phyloP scores from a whole-genome alignment of 2,888 invertebrate species.

The Slavum lentiscoides region DNA sequence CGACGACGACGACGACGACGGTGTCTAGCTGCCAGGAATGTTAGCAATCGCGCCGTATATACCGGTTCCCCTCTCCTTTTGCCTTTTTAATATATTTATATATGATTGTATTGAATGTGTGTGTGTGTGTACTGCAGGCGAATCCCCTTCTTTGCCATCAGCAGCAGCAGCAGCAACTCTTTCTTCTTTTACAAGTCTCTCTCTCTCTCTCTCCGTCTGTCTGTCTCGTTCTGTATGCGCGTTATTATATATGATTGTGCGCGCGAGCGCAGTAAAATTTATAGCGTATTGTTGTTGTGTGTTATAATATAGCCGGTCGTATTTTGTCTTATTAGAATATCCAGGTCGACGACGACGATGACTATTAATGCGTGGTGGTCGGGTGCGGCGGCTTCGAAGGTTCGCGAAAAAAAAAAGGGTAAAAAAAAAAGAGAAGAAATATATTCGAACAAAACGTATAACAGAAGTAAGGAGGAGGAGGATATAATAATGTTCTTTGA shows the following conservation, averaged over 20 bases:
- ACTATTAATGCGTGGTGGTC: conserved; percentile 22
- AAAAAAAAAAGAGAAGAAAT: not conserved
- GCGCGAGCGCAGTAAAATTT: conserved; percentile 39
- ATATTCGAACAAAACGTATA: conserved; percentile 8
- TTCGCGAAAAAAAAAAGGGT: conserved; percentile 33
- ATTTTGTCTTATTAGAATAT: conserved; percentile 52
- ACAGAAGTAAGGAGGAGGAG: no score
- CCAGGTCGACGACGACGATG: conserved; percentile 34
- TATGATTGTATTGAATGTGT: not conserved
- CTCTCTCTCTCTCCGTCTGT: conserved; percentile 45
- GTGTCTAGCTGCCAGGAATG: conserved; percentile 49
- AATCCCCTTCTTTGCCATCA: conserved; percentile 42
- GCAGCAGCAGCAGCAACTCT: conserved; percentile 2
- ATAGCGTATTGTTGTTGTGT: conserved; percentile 46
- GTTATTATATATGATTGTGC: conserved; percentile 22
- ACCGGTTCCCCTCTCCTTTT: conserved; percentile 49
- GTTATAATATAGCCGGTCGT: conserved; percentile 19
- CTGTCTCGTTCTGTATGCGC: conserved; percentile 4
- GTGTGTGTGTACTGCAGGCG: not conserved
- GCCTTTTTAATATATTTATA: conserved; percentile 25
- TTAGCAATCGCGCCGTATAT: conserved; percentile 41
- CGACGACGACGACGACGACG: conserved; percentile 6
- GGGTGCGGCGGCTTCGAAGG: conserved; percentile 31
- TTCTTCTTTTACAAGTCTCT: conserved; percentile 39
- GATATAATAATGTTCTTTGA: no score